A percentile compares a stretch with the other conserved stretches of the same genome.
Conservation (phyloP, 2,797 vertebrate genomes). For the Acanthurus leucopareius region DNA sequence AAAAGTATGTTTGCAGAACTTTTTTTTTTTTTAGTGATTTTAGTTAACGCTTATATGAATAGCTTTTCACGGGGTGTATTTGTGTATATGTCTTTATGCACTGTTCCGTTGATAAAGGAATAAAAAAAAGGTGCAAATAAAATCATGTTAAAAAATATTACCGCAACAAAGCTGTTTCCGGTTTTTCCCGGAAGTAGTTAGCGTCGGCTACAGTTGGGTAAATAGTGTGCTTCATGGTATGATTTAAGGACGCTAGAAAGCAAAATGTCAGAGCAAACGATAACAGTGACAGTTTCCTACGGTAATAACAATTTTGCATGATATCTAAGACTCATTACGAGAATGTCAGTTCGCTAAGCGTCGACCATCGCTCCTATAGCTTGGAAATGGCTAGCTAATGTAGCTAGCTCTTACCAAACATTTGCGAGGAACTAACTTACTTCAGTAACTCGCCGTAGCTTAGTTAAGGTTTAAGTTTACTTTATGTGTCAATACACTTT, state of each 20-base stretch:
- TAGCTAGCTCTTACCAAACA: slow-evolving; percentile 19
- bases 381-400: slow-evolving; percentile 27
- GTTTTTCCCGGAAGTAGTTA: slow-evolving; percentile 68
- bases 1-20: too few relatives aligned
- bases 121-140: too few relatives aligned
- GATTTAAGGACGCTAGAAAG: slow-evolving; percentile 23
- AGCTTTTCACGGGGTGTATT: too few relatives aligned
- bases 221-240: slow-evolving; percentile 46
- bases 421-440: neutral
- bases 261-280: slow-evolving; percentile 81
- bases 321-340: neutral
- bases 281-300: slow-evolving; percentile 86
- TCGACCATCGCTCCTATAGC: neutral
- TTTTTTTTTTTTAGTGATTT: too few relatives aligned
- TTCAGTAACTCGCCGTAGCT: neutral
- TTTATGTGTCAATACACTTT: neutral
- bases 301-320: slow-evolving; percentile 71
- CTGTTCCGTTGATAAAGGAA: too few relatives aligned
- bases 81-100: too few relatives aligned
- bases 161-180: slow-evolving; percentile 43
- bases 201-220: slow-evolving; percentile 46
- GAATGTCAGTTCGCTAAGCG: neutral
- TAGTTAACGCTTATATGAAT: too few relatives aligned
- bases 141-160: too few relatives aligned
- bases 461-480: neutral